Base-by-base conservation (phyloP, 2,888 invertebrate species). In the Stomorhina lunata region DNA sequence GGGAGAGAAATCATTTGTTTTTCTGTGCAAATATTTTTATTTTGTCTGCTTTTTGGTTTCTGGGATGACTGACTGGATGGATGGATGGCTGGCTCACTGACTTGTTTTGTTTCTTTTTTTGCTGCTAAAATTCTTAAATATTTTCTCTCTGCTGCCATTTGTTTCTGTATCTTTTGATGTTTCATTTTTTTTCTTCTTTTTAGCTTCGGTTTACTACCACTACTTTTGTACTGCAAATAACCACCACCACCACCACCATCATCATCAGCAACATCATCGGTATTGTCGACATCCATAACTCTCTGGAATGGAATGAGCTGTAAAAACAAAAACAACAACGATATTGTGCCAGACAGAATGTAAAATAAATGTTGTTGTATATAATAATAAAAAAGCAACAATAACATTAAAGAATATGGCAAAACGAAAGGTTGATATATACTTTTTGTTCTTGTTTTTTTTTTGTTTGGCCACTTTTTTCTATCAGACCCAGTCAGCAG, bases 401-500 rank as follows among this genome's bases (percentile, higher is more conserved):
- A 75, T 6, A 32, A 53, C 55, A 45, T 22, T 20, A 40, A 55
- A n/a, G 27, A 69, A 25, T 34, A 55, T 20, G 43, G 43, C 15
- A 77, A 68, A 66, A 40, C 59, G 59, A 81, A 79, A 79, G 43
- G 71, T 75, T 79, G 71, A 76, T 82, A 76, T 66, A 78, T 69
- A 77, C 20, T 15, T 40, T 50, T 69, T 43, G 45, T 43, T 72
- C 12, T 73, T 78, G 71, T 72, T 68, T 68, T 73, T 65, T 55
- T 72, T 63, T 68, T 76, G 88, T 89, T 90, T 90, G 89, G 90
- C 90, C 90, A 91, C 89, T 65, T 69, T 90, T 91, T 90, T 89
- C 89, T 90, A 90, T 90, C 90, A 90, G 90, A 89, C 88, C 88
- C 86, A 85, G 59, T 75, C 72, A 22, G 15, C 22, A 53, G 84